phyloP scores from a whole-genome alignment of 2,797 vertebrate species.

The Neostethus bicornis region DNA sequence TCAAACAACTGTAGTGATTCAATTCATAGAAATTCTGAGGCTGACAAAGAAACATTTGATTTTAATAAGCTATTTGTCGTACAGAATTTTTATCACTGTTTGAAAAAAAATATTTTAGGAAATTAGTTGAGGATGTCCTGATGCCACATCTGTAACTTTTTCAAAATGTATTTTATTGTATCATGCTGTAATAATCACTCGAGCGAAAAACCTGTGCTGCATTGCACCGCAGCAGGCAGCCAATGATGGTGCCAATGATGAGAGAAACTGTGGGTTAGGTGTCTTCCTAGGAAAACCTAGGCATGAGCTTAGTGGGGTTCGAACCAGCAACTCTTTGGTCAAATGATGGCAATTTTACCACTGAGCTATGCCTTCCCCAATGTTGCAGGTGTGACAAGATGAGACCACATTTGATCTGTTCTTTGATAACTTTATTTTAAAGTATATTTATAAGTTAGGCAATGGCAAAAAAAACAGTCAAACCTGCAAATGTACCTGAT shows the following conservation, averaged over 20 bases:
- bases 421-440: constrained; percentile 44
- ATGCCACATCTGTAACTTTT: constrained; percentile 20
- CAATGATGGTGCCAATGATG: no score
- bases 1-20: constrained; percentile 8
- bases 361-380: no score
- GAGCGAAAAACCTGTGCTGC: no score
- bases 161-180: no score
- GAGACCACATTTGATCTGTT: constrained; percentile 27
- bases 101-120: constrained; percentile 13
- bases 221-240: no score
- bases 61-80: neutral
- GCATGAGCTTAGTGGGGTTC: no score
- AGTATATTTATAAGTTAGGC: constrained; percentile 21
- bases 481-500: constrained; percentile 37
- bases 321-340: no score
- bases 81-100: constrained; percentile 5
- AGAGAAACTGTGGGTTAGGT: no score
- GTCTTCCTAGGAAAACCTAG: no score
- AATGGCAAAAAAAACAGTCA: constrained; percentile 46
- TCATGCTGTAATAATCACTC: no score
- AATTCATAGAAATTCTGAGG: constrained; percentile 4
- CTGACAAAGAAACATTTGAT: neutral
- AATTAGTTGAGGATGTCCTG: constrained; percentile 18
- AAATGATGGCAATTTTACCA: no score
- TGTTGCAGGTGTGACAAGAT: no score